A percentile compares a stretch with the other conserved stretches of the same genome.
These are phyloP conservation scores for Amphiura filiformis DNA, from an alignment of 35 echinoderm and acorn worm species.

Conservation along the genomic window DNA sequence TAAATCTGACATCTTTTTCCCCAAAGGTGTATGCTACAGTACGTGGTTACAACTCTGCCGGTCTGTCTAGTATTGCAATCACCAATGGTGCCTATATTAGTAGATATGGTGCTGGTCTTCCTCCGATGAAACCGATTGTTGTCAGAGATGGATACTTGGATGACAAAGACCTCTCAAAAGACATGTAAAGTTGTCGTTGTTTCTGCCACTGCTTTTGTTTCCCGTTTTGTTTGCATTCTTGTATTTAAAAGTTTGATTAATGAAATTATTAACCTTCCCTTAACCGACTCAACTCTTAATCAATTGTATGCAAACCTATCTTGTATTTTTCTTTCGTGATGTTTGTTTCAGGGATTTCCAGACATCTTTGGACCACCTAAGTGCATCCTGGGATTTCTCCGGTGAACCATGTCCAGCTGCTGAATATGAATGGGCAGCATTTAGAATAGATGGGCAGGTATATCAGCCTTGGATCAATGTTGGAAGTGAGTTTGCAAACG, in stretches of 20 bases:
- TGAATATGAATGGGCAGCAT: constrained; percentile 50
- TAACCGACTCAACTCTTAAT: too few species aligned
- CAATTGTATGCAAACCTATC: too few species aligned
- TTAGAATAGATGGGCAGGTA: constrained; percentile 36
- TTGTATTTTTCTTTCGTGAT: too few species aligned
- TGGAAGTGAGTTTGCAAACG: not conserved
- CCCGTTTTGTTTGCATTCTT: too few species aligned
- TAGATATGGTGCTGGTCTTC: constrained; percentile 23
- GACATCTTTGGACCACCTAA: not conserved
- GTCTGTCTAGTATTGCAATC: constrained; percentile 27
- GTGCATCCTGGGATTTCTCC: constrained; percentile 49
- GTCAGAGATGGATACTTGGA: constrained; percentile 32
- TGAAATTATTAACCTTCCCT: too few species aligned
- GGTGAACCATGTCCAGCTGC: constrained; percentile 52
- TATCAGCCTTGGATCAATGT: constrained; percentile 40
- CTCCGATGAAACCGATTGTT: not conserved
- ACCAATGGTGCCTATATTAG: constrained; percentile 51
- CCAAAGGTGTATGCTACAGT: constrained; percentile 26
- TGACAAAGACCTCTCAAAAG: too few species aligned
- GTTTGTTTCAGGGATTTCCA: constrained; percentile 34
- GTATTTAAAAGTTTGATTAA: too few species aligned
- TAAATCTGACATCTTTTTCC: too few species aligned
- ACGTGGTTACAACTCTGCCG: constrained; percentile 34
- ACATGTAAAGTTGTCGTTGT: too few species aligned
- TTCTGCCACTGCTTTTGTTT: too few species aligned